phyloP scores from a whole-genome alignment of 2,113 vertebrate genomes.

The Thalassoma bifasciatum region DNA sequence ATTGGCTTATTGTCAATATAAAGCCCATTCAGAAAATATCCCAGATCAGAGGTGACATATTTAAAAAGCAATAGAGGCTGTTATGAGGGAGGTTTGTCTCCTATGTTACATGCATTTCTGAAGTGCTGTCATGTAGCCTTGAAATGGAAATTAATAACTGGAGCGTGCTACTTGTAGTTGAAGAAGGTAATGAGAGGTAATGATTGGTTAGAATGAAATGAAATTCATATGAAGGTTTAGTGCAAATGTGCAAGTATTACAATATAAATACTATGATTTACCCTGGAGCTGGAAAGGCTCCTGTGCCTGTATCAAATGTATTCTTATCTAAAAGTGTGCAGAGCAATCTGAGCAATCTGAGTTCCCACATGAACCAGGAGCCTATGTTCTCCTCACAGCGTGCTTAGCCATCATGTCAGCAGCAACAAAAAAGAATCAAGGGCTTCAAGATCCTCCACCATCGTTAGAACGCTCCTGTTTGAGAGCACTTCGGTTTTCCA shows the following conservation, averaged over 20 bases:
- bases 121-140: constrained; percentile 4
- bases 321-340: too few relatives aligned
- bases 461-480: too few relatives aligned
- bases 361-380: too few relatives aligned
- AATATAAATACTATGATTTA: too few relatives aligned
- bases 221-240: background rate
- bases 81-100: background rate
- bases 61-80: background rate
- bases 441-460: too few relatives aligned
- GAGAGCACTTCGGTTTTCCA: too few relatives aligned
- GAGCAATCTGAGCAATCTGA: too few relatives aligned
- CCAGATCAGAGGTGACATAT: background rate
- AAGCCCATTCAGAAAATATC: background rate
- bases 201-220: background rate
- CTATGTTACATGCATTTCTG: background rate
- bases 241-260: background rate
- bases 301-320: too few relatives aligned
- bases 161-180: background rate
- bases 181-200: background rate
- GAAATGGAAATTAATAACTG: background rate
- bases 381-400: too few relatives aligned
- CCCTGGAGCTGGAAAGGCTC: too few relatives aligned
- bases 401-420: too few relatives aligned
- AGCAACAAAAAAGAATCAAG: too few relatives aligned
- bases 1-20: background rate